Evolutionary conservation across 2,888 invertebrate species (phyloP).

Genomic region (Byasa hedistus): DNA sequence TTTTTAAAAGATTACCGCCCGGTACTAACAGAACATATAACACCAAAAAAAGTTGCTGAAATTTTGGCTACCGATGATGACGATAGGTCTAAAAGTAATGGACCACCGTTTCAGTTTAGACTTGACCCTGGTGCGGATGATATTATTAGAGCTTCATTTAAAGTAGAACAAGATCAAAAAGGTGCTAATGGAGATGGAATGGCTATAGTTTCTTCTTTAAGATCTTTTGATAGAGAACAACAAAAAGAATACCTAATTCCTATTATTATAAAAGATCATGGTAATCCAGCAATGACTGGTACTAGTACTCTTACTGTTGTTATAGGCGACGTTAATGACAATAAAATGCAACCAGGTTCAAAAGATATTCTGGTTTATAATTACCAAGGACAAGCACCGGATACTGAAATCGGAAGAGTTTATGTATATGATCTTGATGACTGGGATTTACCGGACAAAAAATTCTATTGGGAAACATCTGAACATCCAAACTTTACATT

Average conservation of each 20-base stretch:
- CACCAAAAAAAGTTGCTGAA: conserved; percentile 94
- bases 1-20: conserved; percentile 96
- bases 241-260: conserved; percentile 98
- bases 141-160: conserved; percentile 95
- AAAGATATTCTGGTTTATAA: conserved; percentile 99
- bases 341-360: conserved; percentile 98
- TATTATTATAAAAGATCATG: conserved; percentile 98
- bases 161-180: conserved; percentile 98
- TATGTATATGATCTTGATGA: conserved; percentile 99
- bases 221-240: conserved; percentile 96
- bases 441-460: conserved; percentile 99
- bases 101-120: conserved; percentile 97
- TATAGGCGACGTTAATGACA: conserved; percentile 98
- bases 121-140: conserved; percentile 96
- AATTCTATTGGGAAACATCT: conserved; percentile 94
- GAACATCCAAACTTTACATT: conserved; percentile 93
- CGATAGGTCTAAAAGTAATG: conserved; percentile 95
- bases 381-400: conserved; percentile 94
- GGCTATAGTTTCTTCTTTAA: conserved; percentile 96
- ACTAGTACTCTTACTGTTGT: conserved; percentile 97
- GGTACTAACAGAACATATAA: conserved; percentile 94
- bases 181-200: conserved; percentile 98
- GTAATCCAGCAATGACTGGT: conserved; percentile 97
- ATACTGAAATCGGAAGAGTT: conserved; percentile 95
- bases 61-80: conserved; percentile 96